Percentiles rank a stretch among this genome's conserved stretches.
phyloP scores from a whole-genome alignment of 2,797 vertebrate species.

The Sebastes cheni region DNA sequence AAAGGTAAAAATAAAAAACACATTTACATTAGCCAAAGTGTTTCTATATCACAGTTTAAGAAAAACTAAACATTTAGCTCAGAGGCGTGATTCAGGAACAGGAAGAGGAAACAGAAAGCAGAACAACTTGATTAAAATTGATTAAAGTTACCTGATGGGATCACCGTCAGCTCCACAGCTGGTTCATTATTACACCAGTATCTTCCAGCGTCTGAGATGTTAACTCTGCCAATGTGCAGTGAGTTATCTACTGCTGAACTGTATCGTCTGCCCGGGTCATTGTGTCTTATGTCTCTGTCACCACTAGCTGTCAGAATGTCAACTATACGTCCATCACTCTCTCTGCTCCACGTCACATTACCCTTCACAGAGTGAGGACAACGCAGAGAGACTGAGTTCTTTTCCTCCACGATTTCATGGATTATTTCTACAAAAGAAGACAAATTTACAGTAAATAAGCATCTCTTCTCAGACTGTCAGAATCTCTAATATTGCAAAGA shows the following conservation, averaged over 20 bases:
- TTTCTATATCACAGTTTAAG: too few relatives aligned
- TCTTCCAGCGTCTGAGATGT: not conserved
- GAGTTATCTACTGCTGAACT: fast-evolving
- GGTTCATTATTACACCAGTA: not conserved
- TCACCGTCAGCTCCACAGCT: constrained; percentile 2
- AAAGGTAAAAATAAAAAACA: not conserved
- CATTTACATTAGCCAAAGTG: not conserved
- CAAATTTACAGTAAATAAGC: too few relatives aligned
- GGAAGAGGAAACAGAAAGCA: not conserved
- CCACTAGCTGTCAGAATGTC: not conserved
- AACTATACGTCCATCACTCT: not conserved
- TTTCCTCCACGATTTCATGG: not conserved
- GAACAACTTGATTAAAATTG: fast-evolving
- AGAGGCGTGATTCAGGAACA: not conserved
- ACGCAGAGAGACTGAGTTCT: fast-evolving
- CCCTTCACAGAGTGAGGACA: not conserved
- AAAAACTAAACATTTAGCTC: not conserved
- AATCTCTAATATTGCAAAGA: not conserved
- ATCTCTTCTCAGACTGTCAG: not conserved
- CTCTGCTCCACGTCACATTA: not conserved
- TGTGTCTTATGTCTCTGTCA: fast-evolving
- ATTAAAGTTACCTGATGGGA: constrained; percentile 34
- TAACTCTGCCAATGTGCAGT: fast-evolving
- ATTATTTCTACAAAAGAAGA: not conserved
- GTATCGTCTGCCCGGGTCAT: fast-evolving